Evolutionary conservation across 2,113 vertebrate species (phyloP).

Genomic region (Cyprinodon brontotheroides): DNA sequence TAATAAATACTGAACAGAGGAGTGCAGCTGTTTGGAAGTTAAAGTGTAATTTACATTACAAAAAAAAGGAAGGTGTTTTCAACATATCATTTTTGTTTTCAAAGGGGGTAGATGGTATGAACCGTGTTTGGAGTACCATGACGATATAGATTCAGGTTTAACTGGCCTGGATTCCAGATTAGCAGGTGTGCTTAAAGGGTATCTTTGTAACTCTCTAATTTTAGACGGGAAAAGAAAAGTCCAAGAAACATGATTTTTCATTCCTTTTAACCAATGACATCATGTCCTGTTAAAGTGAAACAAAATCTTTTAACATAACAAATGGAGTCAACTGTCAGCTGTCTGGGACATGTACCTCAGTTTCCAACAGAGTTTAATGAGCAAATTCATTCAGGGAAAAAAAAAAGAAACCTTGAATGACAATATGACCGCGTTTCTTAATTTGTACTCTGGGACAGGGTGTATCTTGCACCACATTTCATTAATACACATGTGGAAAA

Average conservation of each 20-base stretch:
- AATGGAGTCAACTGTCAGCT: constrained; percentile 57
- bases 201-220: constrained; percentile 10
- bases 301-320: constrained; percentile 70
- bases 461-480: constrained; percentile 43
- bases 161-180: constrained; percentile 19
- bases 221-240: constrained; percentile 43
- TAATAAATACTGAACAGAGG: constrained; percentile 8
- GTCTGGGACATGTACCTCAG: constrained; percentile 32
- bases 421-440: constrained; percentile 35
- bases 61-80: background rate
- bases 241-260: constrained; percentile 35
- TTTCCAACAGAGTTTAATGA: constrained; percentile 48
- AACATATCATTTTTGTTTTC: constrained; percentile 5
- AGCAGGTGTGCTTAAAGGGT: constrained; percentile 36
- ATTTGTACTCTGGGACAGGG: constrained; percentile 29
- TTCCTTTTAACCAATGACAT: constrained; percentile 63
- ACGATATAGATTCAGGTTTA: constrained; percentile 9
- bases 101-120: constrained; percentile 5
- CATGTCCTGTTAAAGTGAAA: constrained; percentile 73
- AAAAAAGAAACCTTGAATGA: constrained; percentile 11
- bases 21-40: constrained; percentile 1
- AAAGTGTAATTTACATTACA: background rate
- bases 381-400: constrained; percentile 35
- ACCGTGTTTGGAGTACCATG: background rate
- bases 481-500: constrained; percentile 68